Conservation (phyloP, 2,797 vertebrate genomes). For the Neopelma chrysocephalum region DNA sequence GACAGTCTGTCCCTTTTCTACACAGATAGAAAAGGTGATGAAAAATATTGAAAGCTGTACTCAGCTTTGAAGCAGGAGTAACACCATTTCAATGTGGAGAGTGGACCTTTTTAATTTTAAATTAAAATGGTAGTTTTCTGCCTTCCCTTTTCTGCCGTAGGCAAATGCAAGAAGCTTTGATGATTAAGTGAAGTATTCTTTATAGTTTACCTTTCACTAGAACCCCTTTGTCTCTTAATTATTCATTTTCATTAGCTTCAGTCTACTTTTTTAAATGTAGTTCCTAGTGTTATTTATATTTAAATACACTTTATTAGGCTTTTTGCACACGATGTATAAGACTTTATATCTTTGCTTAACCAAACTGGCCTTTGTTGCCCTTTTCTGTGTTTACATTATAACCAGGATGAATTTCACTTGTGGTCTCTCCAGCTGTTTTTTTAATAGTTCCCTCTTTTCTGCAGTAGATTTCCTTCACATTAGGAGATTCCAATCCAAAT, state of each 20-base stretch:
- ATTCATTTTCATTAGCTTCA: slow-evolving; percentile 53
- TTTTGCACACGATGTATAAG: neutral
- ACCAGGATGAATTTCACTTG: slow-evolving; percentile 66
- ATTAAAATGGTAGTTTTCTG: neutral
- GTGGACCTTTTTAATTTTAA: neutral
- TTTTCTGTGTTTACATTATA: slow-evolving; percentile 61
- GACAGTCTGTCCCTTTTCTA: neutral
- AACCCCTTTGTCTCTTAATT: slow-evolving; percentile 10
- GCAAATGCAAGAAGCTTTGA: neutral
- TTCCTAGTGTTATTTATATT: slow-evolving; percentile 43
- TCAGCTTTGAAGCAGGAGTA: neutral
- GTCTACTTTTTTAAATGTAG: slow-evolving; percentile 43
- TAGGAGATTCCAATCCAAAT: slow-evolving; percentile 62
- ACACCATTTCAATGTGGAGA: neutral
- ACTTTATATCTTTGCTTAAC: slow-evolving; percentile 47
- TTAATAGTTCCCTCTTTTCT: slow-evolving; percentile 59
- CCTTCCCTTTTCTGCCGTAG: neutral
- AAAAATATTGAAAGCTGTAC: neutral
- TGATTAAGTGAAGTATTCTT: slow-evolving; percentile 7
- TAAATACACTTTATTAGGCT: slow-evolving; percentile 30
- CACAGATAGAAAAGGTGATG: neutral
- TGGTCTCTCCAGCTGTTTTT: slow-evolving; percentile 65
- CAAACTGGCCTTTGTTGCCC: slow-evolving; percentile 18
- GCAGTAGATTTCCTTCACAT: slow-evolving; percentile 52
- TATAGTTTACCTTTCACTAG: slow-evolving; percentile 30